Base-by-base conservation (phyloP, 2,113 vertebrate species). In the Carassius gibelio region DNA sequence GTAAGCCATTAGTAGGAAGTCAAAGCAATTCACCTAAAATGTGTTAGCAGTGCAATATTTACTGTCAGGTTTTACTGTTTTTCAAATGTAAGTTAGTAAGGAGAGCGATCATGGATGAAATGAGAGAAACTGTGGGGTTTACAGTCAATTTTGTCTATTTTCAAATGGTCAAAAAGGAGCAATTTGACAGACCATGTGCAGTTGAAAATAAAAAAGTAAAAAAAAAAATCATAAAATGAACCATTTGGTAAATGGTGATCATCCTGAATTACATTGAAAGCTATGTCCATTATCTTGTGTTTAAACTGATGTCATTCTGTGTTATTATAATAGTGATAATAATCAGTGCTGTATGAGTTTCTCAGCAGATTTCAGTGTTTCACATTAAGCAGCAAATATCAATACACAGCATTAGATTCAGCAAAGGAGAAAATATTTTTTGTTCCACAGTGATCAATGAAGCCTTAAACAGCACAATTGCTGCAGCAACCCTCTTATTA, bases 161-260 rank as follows among this genome's bases (percentile, higher is more conserved):
- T 50, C 26, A 76, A 76, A 76, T 76, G 48, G 74, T 76, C 75
- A 76, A 76, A 75, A 76, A 45, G n/a, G 74, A 52, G 48, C 48
- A 45, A 26, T 76, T 55, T 76, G 74, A 76, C 48, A 75, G 48
- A 55, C 26, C 71, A 74, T 76, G 75, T 76, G 75, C 75, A 55
- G 8, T 19, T 55, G 48, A 76, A 76, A 76, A 76, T 30, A 76
- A 76, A 52, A 17, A 17, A 55, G 14, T 2, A 76, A 55, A 8
- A 76, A 55, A 76, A 55, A 76, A 55, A 76, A 55, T 52, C 45
- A 30, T 10, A 50, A 76, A 76, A 8, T 50, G 1, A 76, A 34
- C 21, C n/a, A 14, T 6, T 74, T 71, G 36, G 68, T 71, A 38
- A 71, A 71, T 38, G 17, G 8, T 11, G 36, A 71, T 42, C 68